A percentile compares a stretch with the other conserved stretches of the same genome.
phyloP scores from a whole-genome alignment of 2,888 invertebrate species.

The Pandemis corylana region DNA sequence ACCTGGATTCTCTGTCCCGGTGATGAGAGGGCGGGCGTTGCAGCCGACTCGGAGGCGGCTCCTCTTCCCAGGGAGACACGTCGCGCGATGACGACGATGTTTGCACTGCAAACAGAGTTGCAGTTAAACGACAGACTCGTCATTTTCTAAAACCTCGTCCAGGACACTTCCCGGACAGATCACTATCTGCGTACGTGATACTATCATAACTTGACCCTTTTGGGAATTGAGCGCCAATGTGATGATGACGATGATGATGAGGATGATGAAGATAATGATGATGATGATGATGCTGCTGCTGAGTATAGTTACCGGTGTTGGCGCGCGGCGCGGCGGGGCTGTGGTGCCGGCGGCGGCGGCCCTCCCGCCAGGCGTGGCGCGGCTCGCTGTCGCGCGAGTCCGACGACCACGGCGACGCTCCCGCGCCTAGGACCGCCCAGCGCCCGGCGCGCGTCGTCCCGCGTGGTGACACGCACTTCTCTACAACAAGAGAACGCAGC shows the following conservation, averaged over 20 bases:
- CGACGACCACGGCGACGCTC: slow-evolving; percentile 77
- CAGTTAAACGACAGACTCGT: not conserved
- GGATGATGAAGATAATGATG: too few species aligned
- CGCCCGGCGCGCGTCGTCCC: slow-evolving; percentile 55
- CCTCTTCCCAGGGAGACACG: slow-evolving; percentile 93
- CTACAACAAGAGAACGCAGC: not conserved
- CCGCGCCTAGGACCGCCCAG: slow-evolving; percentile 73
- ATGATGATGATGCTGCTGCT: too few species aligned
- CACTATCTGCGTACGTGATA: too few species aligned
- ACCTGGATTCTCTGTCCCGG: slow-evolving; percentile 68
- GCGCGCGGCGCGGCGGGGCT: slow-evolving; percentile 41
- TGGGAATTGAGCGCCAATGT: too few species aligned
- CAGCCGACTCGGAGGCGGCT: slow-evolving; percentile 78
- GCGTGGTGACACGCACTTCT: slow-evolving; percentile 43
- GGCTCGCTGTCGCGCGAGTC: slow-evolving; percentile 61
- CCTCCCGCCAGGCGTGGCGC: slow-evolving; percentile 53
- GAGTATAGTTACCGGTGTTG: not conserved
- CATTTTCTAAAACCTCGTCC: too few species aligned
- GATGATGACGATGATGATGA: too few species aligned
- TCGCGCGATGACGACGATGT: slow-evolving; percentile 91
- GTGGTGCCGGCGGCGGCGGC: slow-evolving; percentile 52
- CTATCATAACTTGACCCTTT: too few species aligned
- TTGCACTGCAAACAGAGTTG: slow-evolving; percentile 72
- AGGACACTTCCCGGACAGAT: too few species aligned
- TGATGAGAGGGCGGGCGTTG: slow-evolving; percentile 66